phyloP scores from a whole-genome alignment of 1,140 invertebrate species.

The Lepidurus arcticus region DNA sequence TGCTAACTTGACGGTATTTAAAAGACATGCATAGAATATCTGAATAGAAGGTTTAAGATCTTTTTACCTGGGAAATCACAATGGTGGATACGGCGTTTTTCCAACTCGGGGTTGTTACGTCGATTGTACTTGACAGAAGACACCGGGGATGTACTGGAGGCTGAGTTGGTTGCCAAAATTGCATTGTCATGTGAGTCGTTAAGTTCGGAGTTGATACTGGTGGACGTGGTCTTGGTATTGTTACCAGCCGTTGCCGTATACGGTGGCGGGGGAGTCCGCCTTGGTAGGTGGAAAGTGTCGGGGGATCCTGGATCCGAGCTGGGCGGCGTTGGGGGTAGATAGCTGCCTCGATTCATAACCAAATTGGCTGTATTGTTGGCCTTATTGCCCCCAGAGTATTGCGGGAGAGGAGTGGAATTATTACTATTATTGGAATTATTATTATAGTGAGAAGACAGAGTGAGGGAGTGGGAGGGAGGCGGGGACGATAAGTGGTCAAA shows the following conservation, averaged over 20 bases:
- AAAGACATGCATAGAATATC: neutral
- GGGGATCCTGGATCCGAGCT: constrained; percentile 41
- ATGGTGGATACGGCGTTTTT: constrained; percentile 88
- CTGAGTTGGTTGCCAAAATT: constrained; percentile 38
- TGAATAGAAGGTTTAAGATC: neutral
- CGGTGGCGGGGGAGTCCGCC: constrained; percentile 32
- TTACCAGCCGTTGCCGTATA: constrained; percentile 42
- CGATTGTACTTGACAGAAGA: constrained; percentile 68
- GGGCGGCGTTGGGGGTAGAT: constrained; percentile 42
- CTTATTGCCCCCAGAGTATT: constrained; percentile 6
- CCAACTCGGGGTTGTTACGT: constrained; percentile 90
- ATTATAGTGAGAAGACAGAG: neutral
- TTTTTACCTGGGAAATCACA: constrained; percentile 86
- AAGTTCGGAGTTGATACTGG: constrained; percentile 39
- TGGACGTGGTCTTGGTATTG: constrained; percentile 44
- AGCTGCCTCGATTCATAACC: constrained; percentile 27
- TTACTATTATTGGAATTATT: too few species aligned
- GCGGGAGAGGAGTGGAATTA: neutral
- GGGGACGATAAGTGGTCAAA: constrained; percentile 23
- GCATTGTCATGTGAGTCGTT: constrained; percentile 40
- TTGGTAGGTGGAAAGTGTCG: constrained; percentile 25
- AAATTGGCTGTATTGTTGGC: neutral
- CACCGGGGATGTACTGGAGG: constrained; percentile 43
- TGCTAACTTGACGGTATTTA: too few species aligned
- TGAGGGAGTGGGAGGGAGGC: neutral